Base-by-base conservation (phyloP, 1,140 invertebrate genomes). In the Sminthurides bifidus region DNA sequence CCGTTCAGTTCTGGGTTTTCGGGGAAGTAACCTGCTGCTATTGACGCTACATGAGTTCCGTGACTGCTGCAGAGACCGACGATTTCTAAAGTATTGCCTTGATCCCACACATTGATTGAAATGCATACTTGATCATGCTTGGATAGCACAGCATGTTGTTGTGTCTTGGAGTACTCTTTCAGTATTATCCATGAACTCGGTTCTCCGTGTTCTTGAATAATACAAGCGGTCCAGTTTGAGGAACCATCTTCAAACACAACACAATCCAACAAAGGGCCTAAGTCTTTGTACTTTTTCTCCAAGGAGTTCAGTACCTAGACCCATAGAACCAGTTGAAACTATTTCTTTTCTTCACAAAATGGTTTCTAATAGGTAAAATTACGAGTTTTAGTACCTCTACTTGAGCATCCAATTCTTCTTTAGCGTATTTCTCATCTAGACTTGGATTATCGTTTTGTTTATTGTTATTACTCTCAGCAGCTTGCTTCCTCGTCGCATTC, bases 191-290 rank as follows among this genome's bases (percentile, higher is more conserved):
- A 87, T 19, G 77, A 71, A 38, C 77, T 75, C 26, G 98, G 70
- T 59, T 94, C 79, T 4, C 92, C 92, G 8, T 6, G 19, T 52
- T 76, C 70, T 70, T 89, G 86, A 12, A 81, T 81, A 2, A 31
- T 61, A 68, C 54, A 69, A 64, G 65, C 73, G 71, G 66, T 86
- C 83, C 80, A 76, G 86, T 87, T 85, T n/a, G n/a, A 63, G 78
- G 76, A 48, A 76, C 60, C 87, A 77, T 92, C 83, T 70, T 94
- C 78, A 71, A 90, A 97, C 12, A 97, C 78, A 51, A 98, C 76
- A 76, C 90, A 92, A 71, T 98, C 94, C 72, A 86, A 93, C 12
- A 87, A 81, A 21, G 91, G 90, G 23, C 92, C 89, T 52, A 81
- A 68, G 72, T 96, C 90, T 56, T 70, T 75, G 69, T 83, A 89